phyloP scores from a whole-genome alignment of 1,140 invertebrate genomes.

The Cyrtorhinus lividipennis region DNA sequence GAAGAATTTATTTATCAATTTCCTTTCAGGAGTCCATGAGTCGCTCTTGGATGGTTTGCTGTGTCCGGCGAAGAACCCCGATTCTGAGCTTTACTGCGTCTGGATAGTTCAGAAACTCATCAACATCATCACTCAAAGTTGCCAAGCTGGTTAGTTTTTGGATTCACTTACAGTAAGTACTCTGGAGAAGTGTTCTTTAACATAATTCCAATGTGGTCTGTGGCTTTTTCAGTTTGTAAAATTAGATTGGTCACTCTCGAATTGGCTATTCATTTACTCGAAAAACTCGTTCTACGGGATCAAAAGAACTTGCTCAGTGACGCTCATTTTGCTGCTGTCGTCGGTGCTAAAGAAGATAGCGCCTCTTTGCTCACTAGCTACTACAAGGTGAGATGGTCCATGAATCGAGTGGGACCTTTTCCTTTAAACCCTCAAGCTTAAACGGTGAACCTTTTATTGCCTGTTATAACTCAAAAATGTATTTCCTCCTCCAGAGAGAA shows the following conservation, averaged over 20 bases:
- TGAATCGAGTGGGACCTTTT: too few species aligned
- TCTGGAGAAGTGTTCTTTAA: not conserved
- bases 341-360: slow-evolving; percentile 70
- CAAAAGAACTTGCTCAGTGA: slow-evolving; percentile 41
- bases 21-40: too few species aligned
- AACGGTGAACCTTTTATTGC: too few species aligned
- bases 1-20: too few species aligned
- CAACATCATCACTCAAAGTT: slow-evolving; percentile 61
- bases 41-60: slow-evolving; percentile 52
- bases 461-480: too few species aligned
- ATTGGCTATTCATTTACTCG: slow-evolving; percentile 63
- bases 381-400: slow-evolving; percentile 69
- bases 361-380: slow-evolving; percentile 77
- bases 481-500: too few species aligned
- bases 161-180: too few species aligned
- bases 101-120: slow-evolving; percentile 63
- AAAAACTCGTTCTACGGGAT: slow-evolving; percentile 38
- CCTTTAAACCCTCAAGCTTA: too few species aligned
- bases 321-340: slow-evolving; percentile 50
- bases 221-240: slow-evolving; percentile 42
- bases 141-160: slow-evolving; percentile 53
- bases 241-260: slow-evolving; percentile 87
- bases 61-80: slow-evolving; percentile 28
- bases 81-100: slow-evolving; percentile 48
- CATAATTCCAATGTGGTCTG: slow-evolving; percentile 11